Evolutionary conservation across 2,888 invertebrate species (phyloP), one percentile per base, ranked within the genome.

Genomic region (Thysanoteuthis rhombus): DNA sequence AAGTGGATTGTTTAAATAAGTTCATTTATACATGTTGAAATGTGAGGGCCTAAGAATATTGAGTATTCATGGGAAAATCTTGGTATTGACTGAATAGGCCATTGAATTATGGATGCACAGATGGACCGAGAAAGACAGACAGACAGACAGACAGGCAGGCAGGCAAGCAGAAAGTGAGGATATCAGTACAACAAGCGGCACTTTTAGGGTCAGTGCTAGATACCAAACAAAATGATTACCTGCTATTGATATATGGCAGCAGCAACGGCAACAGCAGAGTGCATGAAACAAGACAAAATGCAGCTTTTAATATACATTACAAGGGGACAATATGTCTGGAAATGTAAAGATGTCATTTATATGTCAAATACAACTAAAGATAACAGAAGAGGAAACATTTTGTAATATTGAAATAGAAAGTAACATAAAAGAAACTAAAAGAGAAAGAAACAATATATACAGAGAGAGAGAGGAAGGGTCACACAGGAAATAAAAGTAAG

Each of bases 161-260:
- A 90, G 40, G 39, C 40, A 90, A 25, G 28, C 28, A 40, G 39
- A 32, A 40, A 90, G 38, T 90, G 90, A 90, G 39, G 42, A 75
- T n/a, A 75, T 75, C n/a, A 75, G 75, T 75, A 75, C 75, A 75
- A 75, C 75, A 75, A 75, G 75, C 75, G 75, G 75, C 75, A 75
- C 75, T 75, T 75, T 75, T 75, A 75, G 75, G 75, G 75, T 75
- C 75, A 75, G 75, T 75, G 75, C 75, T 75, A 75, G 75, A 75
- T 36, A 75, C n/a, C n/a, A 75, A 75, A 75, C 75, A 75, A 75
- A 75, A 75, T 75, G 75, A 75, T 75, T 75, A 75, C 75, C 75
- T 75, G 75, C 75, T 75, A 75, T 75, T 75, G 75, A 75, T 75
- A 58, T 58, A 75, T 75, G 75, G 75, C 36, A 36, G 75, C 75